Evolutionary conservation across 1,140 invertebrate genomes (phyloP).

Genomic region (Ceratina australensis): DNA sequence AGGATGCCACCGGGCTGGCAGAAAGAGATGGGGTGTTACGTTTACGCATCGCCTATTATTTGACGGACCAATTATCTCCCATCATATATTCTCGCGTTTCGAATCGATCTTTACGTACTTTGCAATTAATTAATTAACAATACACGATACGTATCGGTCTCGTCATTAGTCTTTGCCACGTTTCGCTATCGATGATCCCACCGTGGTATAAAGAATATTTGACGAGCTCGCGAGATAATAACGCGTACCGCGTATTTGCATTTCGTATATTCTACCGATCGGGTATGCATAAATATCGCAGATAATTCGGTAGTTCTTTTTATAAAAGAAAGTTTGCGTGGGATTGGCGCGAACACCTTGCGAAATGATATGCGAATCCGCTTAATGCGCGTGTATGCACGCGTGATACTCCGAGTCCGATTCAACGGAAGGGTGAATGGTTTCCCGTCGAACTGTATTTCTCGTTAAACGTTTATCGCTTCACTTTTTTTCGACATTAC

Average conservation of each 20-base stretch:
- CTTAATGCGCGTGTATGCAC: not conserved
- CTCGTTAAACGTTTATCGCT: conserved; percentile 17
- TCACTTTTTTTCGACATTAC: not conserved
- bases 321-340: too few species aligned
- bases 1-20: conserved; percentile 25
- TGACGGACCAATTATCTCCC: conserved; percentile 57
- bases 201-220: too few species aligned
- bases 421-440: not conserved
- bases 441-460: conserved; percentile 9
- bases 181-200: too few species aligned
- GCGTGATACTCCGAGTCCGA: not conserved
- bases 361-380: not conserved
- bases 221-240: too few species aligned
- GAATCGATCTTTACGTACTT: conserved; percentile 10
- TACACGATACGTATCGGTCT: not conserved
- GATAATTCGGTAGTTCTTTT: too few species aligned
- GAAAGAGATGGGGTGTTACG: conserved; percentile 46
- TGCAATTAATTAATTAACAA: not conserved
- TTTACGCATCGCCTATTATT: conserved; percentile 55
- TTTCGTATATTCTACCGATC: too few species aligned
- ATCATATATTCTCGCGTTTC: conserved; percentile 35
- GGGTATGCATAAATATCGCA: too few species aligned
- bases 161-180: too few species aligned
- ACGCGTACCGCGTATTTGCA: too few species aligned
- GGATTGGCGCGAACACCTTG: too few species aligned